These are phyloP conservation scores for Odontesthes bonariensis DNA, from an alignment of 2,113 vertebrate species.

Conservation along the genomic window DNA sequence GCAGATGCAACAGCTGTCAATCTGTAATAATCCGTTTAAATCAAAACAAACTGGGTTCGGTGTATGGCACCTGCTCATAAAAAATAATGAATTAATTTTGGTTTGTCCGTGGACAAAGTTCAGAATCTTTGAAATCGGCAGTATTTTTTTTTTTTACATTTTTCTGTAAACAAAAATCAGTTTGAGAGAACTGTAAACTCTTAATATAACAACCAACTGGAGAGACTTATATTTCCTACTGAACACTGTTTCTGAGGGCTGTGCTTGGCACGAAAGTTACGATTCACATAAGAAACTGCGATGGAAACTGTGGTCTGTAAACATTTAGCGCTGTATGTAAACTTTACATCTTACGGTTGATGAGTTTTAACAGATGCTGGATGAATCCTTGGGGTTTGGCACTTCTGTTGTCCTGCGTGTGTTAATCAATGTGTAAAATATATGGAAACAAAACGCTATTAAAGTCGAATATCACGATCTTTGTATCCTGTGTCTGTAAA, in stretches of 20 bases:
- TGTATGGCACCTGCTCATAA: conserved; percentile 43
- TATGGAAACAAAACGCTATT: conserved; percentile 25
- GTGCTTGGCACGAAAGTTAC: conserved; percentile 49
- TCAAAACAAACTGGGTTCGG: background rate
- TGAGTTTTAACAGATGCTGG: conserved; percentile 34
- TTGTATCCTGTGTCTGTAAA: conserved; percentile 64
- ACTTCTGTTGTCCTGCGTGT: conserved; percentile 69
- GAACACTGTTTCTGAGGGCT: conserved; percentile 25
- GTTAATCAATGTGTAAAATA: background rate
- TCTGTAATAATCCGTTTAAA: conserved; percentile 10
- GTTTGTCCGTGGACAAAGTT: conserved; percentile 25
- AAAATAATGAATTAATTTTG: conserved; percentile 25
- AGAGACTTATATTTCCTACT: background rate
- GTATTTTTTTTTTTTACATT: conserved; percentile 15
- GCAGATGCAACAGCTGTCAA: conserved; percentile 39
- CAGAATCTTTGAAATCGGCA: conserved; percentile 51
- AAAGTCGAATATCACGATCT: conserved; percentile 17
- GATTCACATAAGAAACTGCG: conserved; percentile 28
- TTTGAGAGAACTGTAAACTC: conserved; percentile 63
- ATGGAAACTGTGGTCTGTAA: conserved; percentile 72
- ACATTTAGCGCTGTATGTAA: conserved; percentile 79
- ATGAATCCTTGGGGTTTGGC: conserved; percentile 60
- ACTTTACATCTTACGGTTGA: conserved; percentile 52
- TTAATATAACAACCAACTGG: conserved; percentile 13
- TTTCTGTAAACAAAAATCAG: conserved; percentile 71